Base-by-base conservation (phyloP, 1,140 invertebrate species). In the Ceratina calcarata region DNA sequence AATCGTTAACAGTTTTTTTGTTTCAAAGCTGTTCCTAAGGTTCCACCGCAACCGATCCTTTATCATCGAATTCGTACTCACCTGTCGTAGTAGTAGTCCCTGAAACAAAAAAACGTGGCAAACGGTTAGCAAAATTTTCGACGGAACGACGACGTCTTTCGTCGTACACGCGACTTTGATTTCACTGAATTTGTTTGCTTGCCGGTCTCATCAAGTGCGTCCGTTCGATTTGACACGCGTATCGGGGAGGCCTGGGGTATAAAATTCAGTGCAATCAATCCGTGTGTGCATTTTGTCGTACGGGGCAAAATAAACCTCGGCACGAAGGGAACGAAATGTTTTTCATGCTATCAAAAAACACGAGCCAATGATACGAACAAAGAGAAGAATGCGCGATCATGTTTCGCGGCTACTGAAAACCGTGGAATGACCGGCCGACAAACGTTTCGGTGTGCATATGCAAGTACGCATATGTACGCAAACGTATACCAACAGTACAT, bases 41-140 rank as follows among this genome's bases (percentile, higher is more conserved):
- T 45, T 45, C 37, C 37, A 6, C 0, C 37, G 10, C 3, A 3
- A 6, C 37, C 37, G 37, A 32, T 32, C 27, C 27, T 7, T 27
- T 10, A 18, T 7, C 70, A 37, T 24, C 53, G 51, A 55, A 61
- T 55, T 72, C 18, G 15, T 53, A 90, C 89, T 86, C 87, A 91
- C 90, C 90, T 91, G 81, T 91, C 90, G 69, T 91, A 91, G 80
- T 91, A 91, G 83, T 91, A 91, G 84, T 91, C 89, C 90, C 89
- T 91, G 90, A 55, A 91, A 91, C 86, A 90, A 64, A 87, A 74
- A 84, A 55, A 79, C 12, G 37, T 45, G 68, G 22, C 2, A 27
- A 45, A 73, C 16, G 0, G 72, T 81, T 76, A 71, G 37, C 45
- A 16, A 15, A 1, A n/a, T 16, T 57, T 4, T 57, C 55, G 0